Evolutionary conservation across 2,797 vertebrate genomes (phyloP).

Genomic region (Falco cherrug): DNA sequence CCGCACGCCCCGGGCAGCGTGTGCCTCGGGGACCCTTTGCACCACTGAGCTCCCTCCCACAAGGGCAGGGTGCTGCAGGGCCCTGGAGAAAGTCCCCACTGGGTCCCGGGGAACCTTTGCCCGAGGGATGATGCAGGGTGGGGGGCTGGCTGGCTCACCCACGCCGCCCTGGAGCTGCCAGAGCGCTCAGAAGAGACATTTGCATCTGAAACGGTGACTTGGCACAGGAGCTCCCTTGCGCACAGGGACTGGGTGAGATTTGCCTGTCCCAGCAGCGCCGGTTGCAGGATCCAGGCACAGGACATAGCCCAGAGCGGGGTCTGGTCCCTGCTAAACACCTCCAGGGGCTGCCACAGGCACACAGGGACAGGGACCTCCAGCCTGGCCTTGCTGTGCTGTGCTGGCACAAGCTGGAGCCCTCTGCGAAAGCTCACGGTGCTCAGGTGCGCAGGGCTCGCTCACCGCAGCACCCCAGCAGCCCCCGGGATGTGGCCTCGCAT

Average conservation of each 20-base stretch:
- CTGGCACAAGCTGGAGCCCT: neutral
- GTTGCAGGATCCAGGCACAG: neutral
- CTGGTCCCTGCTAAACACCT: neutral
- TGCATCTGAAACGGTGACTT: neutral
- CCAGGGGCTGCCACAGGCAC: neutral
- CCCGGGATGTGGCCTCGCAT: fast-evolving
- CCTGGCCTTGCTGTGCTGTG: neutral
- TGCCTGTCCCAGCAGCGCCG: neutral
- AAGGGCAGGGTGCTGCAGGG: neutral
- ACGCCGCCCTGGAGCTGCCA: neutral
- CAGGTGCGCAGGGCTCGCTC: neutral
- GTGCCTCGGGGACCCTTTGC: neutral
- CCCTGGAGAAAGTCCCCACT: neutral
- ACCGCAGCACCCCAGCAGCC: neutral
- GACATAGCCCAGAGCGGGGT: neutral
- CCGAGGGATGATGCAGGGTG: fast-evolving
- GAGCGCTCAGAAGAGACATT: neutral
- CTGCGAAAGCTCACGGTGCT: neutral
- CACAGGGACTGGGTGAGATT: neutral
- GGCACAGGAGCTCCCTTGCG: neutral
- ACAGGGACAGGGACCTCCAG: neutral
- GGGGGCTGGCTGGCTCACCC: neutral
- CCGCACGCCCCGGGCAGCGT: neutral
- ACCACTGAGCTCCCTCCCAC: neutral
- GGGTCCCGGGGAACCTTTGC: neutral